Evolutionary conservation across 1,140 invertebrate genomes (phyloP), one percentile per base, ranked within the genome.

Genomic region (Colletes gigas): DNA sequence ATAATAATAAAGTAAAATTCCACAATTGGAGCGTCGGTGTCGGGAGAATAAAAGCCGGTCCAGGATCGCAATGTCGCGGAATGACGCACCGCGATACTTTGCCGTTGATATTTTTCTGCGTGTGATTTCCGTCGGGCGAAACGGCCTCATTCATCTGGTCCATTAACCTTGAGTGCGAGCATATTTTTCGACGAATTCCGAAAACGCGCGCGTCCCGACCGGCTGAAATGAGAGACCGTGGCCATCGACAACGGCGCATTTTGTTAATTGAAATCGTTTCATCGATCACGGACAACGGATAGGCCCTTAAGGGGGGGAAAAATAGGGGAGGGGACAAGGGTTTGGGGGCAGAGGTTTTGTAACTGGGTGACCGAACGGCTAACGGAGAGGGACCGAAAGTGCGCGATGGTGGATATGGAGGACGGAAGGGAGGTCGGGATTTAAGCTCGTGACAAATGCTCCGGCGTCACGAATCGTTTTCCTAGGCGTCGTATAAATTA

Each of bases 221-320:
- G 78, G 57, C 17, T 63, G 60, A 84, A 87, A 87, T 87, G 86
- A 88, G 85, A 87, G 85, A 77, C 86, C 59, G 66, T 10, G 3
- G 76, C 52, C 83, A 88, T 82, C 83, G 76, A 81, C 73, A 15
- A 68, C 66, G 78, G 71, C 75, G 78, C 84, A 88, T 90, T 90
- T 88, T 87, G 88, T 88, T 90, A 89, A 88, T 90, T 90, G 88
- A 90, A 89, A 90, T 84, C 87, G 85, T 90, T 89, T 77, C 86
- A 88, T 89, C 84, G 86, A 90, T 90, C 86, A 85, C 83, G 65
- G 69, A 72, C 77, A 77, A 83, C 82, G 67, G 78, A 78, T 71
- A 63, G 52, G 62, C 78, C 60, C 73, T 81, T 72, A 59, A 81
- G 63, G 71, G 63, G 68, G 21, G 39, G n/a, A n/a, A 44, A 14